Evolutionary conservation across 2,113 vertebrate genomes (phyloP).

Genomic region (Clarias gariepinus): DNA sequence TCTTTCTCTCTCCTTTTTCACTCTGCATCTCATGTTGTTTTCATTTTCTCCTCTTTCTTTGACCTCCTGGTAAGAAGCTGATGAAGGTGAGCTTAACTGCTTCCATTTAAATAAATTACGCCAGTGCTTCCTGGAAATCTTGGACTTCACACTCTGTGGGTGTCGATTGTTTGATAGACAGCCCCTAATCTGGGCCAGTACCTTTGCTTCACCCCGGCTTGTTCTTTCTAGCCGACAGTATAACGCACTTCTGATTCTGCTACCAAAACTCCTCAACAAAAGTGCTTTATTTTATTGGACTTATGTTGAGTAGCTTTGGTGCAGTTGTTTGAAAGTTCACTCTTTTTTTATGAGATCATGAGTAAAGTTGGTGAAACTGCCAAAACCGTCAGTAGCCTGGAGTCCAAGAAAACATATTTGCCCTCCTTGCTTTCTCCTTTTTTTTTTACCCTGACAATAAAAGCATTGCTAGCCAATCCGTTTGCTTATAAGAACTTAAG

Average conservation of each 20-base stretch:
- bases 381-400: neutral
- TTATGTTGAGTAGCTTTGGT: neutral
- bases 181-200: constrained; percentile 35
- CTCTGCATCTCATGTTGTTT: constrained; percentile 1
- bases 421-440: neutral
- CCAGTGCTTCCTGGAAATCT: constrained; percentile 27
- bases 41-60: neutral
- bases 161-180: constrained; percentile 43
- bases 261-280: constrained; percentile 27
- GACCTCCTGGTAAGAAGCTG: constrained; percentile 2
- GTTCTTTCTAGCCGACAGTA: neutral
- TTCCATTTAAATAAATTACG: constrained; percentile 44
- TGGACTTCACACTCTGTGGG: constrained; percentile 9
- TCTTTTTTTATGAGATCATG: neutral
- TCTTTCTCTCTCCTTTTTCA: neutral
- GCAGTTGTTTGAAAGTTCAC: neutral
- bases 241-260: constrained; percentile 14
- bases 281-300: neutral
- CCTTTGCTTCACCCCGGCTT: constrained; percentile 38
- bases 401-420: neutral
- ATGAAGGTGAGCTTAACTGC: constrained; percentile 31
- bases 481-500: neutral
- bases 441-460: neutral
- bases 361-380: neutral
- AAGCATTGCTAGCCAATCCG: neutral